These are phyloP conservation scores for Hypotaenidia philippensis DNA, from an alignment of 2,797 vertebrate genomes.

Conservation along the genomic window DNA sequence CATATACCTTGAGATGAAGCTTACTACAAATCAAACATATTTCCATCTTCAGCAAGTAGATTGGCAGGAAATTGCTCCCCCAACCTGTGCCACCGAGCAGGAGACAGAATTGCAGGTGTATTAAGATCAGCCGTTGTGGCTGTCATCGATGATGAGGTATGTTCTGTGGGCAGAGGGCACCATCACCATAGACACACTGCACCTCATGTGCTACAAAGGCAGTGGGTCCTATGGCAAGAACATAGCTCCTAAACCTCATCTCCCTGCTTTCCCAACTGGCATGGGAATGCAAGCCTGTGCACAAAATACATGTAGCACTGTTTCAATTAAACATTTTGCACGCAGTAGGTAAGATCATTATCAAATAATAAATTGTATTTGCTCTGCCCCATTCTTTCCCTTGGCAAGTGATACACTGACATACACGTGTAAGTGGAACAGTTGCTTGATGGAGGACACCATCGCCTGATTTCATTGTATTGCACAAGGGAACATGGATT, in stretches of 20 bases:
- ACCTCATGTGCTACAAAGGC: background rate
- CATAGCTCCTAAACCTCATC: background rate
- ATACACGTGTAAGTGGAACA: background rate
- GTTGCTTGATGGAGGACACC: background rate
- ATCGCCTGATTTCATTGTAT: background rate
- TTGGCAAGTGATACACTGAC: background rate
- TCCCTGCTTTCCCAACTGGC: background rate
- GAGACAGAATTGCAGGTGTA: background rate
- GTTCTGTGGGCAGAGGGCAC: background rate
- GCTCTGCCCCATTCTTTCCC: background rate
- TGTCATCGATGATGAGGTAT: background rate
- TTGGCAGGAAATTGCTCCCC: background rate
- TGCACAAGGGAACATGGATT: background rate
- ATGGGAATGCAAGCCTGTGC: background rate
- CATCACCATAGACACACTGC: background rate
- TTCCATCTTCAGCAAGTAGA: background rate
- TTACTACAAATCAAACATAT: background rate
- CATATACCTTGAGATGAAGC: background rate
- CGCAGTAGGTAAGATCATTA: background rate
- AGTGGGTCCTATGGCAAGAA: background rate
- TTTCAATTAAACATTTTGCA: background rate
- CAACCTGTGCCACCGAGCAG: background rate
- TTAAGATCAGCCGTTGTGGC: fast-evolving
- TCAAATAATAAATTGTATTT: background rate
- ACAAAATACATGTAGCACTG: background rate